phyloP scores from a whole-genome alignment of 2,797 vertebrate species.

The Sebastes wilsoni region DNA sequence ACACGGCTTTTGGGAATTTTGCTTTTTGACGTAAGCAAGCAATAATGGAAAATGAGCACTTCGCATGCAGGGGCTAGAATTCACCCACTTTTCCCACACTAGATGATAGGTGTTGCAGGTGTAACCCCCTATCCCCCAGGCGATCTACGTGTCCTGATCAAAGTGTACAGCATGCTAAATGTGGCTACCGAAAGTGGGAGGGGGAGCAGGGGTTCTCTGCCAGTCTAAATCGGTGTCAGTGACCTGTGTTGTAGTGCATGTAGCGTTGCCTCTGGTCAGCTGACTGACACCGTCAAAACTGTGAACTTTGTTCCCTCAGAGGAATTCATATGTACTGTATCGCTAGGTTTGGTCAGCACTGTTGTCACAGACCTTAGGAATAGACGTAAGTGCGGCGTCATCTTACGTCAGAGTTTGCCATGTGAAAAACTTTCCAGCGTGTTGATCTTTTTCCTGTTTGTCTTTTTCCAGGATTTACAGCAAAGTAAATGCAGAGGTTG shows the following conservation, averaged over 20 bases:
- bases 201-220: conserved; percentile 35
- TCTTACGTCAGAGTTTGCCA: conserved; percentile 59
- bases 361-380: conserved; percentile 44
- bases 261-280: conserved; percentile 42
- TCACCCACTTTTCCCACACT: not conserved
- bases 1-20: not conserved
- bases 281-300: conserved; percentile 59
- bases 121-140: not conserved
- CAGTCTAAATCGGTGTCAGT: conserved; percentile 65
- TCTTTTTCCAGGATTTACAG: conserved; percentile 53
- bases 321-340: conserved; percentile 60
- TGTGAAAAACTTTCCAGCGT: conserved; percentile 59
- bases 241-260: conserved; percentile 64
- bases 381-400: conserved; percentile 45
- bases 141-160: conserved; percentile 38
- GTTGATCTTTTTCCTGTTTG: conserved; percentile 46
- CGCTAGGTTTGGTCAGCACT: conserved; percentile 19
- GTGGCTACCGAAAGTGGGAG: conserved; percentile 31
- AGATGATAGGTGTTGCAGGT: conserved; percentile 12
- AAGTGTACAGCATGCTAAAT: conserved; percentile 63
- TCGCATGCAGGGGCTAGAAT: not conserved
- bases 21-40: not conserved
- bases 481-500: conserved; percentile 61
- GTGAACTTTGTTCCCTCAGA: conserved; percentile 73
- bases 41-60: not conserved